These are phyloP conservation scores for Campylomormyrus tamandua DNA, from an alignment of 2,113 vertebrate genomes.

Conservation along the genomic window DNA sequence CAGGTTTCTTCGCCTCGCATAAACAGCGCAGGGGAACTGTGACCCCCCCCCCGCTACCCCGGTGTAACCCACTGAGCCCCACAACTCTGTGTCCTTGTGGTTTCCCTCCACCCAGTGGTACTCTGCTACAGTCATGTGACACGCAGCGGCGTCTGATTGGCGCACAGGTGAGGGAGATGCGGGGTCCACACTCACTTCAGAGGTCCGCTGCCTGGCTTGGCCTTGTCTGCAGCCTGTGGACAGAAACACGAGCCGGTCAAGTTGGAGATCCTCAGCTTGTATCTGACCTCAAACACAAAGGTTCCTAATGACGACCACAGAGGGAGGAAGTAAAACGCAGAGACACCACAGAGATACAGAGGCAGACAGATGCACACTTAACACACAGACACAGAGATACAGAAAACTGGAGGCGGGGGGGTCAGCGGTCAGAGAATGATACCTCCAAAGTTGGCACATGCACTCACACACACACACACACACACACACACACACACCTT, in stretches of 20 bases:
- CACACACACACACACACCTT: constrained; percentile 17
- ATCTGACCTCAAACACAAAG: neutral
- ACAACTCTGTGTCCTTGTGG: neutral
- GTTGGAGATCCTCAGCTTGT: neutral
- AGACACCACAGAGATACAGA: constrained; percentile 21
- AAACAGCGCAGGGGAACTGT: neutral
- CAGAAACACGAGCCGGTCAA: constrained; percentile 43
- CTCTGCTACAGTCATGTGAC: neutral
- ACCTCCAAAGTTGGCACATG: too few relatives aligned
- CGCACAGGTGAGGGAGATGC: neutral
- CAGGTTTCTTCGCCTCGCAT: neutral
- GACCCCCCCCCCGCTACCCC: neutral
- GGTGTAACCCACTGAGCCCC: neutral
- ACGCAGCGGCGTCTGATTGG: neutral
- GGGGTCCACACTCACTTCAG: constrained; percentile 72
- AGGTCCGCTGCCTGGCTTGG: constrained; percentile 78
- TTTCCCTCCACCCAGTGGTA: neutral
- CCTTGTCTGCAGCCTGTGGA: constrained; percentile 84
- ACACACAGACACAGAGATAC: constrained; percentile 16
- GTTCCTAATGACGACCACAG: neutral
- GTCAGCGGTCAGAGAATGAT: too few relatives aligned
- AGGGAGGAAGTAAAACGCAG: constrained; percentile 15
- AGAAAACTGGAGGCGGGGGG: neutral
- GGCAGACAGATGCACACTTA: constrained; percentile 9
- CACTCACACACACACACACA: too few relatives aligned